Conservation (phyloP, 2,113 vertebrate species). For the Sinosuthora webbiana region DNA sequence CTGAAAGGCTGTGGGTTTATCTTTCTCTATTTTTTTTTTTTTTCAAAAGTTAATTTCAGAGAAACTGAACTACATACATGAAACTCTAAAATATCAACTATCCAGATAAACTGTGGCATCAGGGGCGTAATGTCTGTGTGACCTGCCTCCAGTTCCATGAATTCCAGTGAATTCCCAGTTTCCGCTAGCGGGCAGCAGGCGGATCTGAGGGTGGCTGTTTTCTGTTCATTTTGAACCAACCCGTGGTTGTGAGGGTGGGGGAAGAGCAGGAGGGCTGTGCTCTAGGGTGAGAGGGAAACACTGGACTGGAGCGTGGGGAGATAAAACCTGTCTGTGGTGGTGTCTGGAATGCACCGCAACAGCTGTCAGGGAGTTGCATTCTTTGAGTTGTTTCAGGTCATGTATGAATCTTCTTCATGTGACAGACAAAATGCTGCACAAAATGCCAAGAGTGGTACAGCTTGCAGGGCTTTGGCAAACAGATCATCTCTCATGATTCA, state of each 20-base stretch:
- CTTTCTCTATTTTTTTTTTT: not conserved
- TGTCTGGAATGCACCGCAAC: too few species aligned
- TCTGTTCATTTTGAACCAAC: not conserved
- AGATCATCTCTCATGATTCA: not conserved
- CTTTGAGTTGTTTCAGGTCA: not conserved
- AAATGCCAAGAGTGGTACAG: not conserved
- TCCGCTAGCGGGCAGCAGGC: not conserved
- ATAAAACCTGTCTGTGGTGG: too few species aligned
- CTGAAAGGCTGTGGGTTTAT: constrained; percentile 47
- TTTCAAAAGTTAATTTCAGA: constrained; percentile 47
- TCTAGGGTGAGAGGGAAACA: not conserved
- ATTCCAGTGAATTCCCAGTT: constrained; percentile 60
- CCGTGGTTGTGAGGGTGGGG: not conserved
- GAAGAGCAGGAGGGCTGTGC: not conserved
- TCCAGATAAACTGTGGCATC: constrained; percentile 13
- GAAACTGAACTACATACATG: constrained; percentile 47
- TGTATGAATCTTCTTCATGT: not conserved
- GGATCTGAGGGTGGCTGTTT: not conserved
- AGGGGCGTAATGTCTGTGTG: not conserved
- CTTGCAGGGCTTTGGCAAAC: not conserved
- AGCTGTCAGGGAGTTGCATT: not conserved
- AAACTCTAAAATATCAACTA: constrained; percentile 44
- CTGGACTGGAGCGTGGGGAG: not conserved
- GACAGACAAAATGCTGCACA: not conserved
- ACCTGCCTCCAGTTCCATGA: constrained; percentile 21